phyloP scores from a whole-genome alignment of 2,888 invertebrate species.

The Brachypalpus laphriformis region DNA sequence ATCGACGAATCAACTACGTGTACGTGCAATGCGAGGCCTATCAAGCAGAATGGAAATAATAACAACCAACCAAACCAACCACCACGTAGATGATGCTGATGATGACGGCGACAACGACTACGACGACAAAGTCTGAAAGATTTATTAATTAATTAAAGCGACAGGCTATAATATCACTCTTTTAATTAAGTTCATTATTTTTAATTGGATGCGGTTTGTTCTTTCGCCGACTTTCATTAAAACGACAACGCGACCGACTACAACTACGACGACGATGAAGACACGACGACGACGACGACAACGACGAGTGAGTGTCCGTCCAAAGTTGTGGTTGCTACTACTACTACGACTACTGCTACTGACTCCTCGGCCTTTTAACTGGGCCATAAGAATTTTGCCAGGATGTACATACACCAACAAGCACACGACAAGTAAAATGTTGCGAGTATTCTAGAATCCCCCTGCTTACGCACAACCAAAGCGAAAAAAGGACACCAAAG shows the following conservation, averaged over 20 bases:
- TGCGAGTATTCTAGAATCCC: constrained; percentile 35
- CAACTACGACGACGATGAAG: constrained; percentile 8
- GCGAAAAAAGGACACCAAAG: constrained; percentile 5
- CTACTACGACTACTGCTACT: constrained; percentile 1
- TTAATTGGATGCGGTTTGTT: constrained; percentile 78
- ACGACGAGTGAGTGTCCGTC: constrained; percentile 56
- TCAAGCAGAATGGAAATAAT: constrained; percentile 70
- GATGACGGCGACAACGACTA: constrained; percentile 73
- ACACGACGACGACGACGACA: constrained; percentile 8
- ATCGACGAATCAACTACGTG: constrained; percentile 69
- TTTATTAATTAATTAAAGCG: constrained; percentile 78
- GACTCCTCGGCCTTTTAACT: constrained; percentile 52
- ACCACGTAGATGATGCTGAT: constrained; percentile 46
- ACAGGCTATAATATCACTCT: constrained; percentile 77
- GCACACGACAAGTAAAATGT: constrained; percentile 5
- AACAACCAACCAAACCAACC: constrained; percentile 45
- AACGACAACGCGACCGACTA: constrained; percentile 69
- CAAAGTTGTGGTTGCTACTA: constrained; percentile 54
- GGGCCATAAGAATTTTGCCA: constrained; percentile 29
- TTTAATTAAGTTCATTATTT: constrained; percentile 78
- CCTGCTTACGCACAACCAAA: background rate
- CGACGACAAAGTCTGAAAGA: constrained; percentile 75
- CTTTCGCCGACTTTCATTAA: constrained; percentile 76
- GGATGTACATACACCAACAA: background rate
- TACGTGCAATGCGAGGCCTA: constrained; percentile 68